phyloP scores from a whole-genome alignment of 1,140 invertebrate species.

The Goniozus legneri region DNA sequence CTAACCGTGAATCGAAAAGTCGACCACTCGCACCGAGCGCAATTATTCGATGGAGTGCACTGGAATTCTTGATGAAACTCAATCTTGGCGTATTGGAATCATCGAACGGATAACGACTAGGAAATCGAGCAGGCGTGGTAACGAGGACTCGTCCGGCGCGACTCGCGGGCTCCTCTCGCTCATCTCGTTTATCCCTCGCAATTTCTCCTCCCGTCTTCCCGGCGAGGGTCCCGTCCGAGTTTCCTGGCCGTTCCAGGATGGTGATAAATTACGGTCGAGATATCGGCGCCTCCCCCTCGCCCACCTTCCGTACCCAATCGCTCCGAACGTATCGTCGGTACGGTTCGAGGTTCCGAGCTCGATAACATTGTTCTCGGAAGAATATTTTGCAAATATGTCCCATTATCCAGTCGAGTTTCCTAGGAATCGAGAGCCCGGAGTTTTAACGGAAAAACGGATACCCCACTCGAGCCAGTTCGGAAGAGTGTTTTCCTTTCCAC shows the following conservation, averaged over 20 bases:
- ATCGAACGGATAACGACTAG: slow-evolving; percentile 48
- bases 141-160: slow-evolving; percentile 34
- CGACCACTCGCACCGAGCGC: no score
- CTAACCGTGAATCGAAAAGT: no score
- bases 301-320: no score
- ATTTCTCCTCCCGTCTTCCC: slow-evolving; percentile 29
- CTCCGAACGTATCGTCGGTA: no score
- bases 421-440: no score
- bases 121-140: slow-evolving; percentile 46
- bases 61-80: slow-evolving; percentile 38
- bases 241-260: slow-evolving; percentile 28
- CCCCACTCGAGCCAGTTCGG: no score
- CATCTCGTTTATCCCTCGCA: slow-evolving; percentile 21
- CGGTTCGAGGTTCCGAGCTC: no score
- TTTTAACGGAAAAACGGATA: no score
- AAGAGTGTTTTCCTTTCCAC: no score
- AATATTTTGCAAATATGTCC: no score
- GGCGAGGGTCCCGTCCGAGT: slow-evolving; percentile 18
- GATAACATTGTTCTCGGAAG: no score
- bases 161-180: neutral
- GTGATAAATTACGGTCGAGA: slow-evolving; percentile 47
- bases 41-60: slow-evolving; percentile 53
- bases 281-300: slow-evolving; percentile 49
- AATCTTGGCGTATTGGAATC: slow-evolving; percentile 33
- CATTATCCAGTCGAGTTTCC: neutral